Base-by-base conservation (phyloP, 2,888 invertebrate species). In the Ceramica pisi region DNA sequence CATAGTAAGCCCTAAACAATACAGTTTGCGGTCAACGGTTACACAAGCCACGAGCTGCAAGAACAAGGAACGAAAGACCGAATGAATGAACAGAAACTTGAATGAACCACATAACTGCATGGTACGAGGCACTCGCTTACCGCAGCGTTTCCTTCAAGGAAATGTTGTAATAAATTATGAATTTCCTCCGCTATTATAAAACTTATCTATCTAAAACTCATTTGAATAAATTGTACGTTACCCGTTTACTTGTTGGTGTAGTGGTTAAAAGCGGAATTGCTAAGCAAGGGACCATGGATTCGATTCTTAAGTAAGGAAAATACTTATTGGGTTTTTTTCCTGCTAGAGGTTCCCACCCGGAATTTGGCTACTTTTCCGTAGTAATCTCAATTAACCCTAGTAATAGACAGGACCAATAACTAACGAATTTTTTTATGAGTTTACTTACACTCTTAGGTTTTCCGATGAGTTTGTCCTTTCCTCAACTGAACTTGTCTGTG, bases 61-160 rank as follows among this genome's bases (percentile, higher is more conserved):
- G 31, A 73, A 72, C 71, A 71, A 80, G 71, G 67, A 71, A 80
- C 62, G 60, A 68, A 56, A 48, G 50, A 71, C 41, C 65, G 51
- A 74, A 62, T 78, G 64, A 80, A 83, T 77, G 72, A 82, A 76
- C 71, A 67, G 73, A 67, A 71, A 66, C 46, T 64, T 84, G 82
- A 83, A 84, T 80, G 77, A 69, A 76, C 63, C 23, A 74, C 79
- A 69, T 70, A 48, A 71, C 67, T 61, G 53, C 31, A 60, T 63
- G 61, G 64, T 53, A 57, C 44, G 44, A 16, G 35, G 53, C 66
- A 62, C 67, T 23, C 57, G 57, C 75, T 83, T 66, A 78, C 84
- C 75, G 31, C 83, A 85, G 53, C 38, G 60, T 74, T 85, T 85
- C 76, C 86, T 78, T 19, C 1, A 35, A 82, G 86, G 79, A 84